phyloP scores from a whole-genome alignment of 2,888 invertebrate genomes.

The Drosophila mayaguana region DNA sequence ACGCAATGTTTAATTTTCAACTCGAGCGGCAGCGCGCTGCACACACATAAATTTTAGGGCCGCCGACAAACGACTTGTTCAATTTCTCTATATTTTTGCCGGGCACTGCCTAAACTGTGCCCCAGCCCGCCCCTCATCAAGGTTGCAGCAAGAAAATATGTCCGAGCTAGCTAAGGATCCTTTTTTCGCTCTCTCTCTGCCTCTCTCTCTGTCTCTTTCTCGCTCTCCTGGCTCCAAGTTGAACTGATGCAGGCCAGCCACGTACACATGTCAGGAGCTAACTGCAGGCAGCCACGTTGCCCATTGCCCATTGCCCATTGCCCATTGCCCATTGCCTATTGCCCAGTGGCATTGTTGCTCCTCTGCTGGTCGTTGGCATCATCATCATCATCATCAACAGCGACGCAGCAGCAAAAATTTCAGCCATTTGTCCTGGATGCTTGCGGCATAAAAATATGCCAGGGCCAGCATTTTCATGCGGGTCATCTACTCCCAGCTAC shows the following conservation, averaged over 20 bases:
- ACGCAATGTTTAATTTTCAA: conserved; percentile 82
- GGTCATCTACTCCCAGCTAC: conserved; percentile 70
- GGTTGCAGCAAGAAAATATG: conserved; percentile 54
- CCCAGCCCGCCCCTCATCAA: conserved; percentile 16
- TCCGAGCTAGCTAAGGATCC: conserved; percentile 48
- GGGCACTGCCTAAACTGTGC: conserved; percentile 17
- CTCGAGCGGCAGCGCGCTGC: conserved; percentile 55
- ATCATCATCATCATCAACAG: conserved; percentile 70
- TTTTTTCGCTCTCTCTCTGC: conserved; percentile 17
- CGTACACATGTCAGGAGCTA: conserved; percentile 78
- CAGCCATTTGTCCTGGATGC: conserved; percentile 81
- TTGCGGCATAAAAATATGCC: conserved; percentile 83
- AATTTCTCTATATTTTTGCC: conserved; percentile 68
- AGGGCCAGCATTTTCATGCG: conserved; percentile 82
- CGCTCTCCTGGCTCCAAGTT: conserved; percentile 12
- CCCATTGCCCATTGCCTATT: conserved; percentile 21
- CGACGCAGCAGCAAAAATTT: conserved; percentile 69
- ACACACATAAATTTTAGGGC: conserved; percentile 76
- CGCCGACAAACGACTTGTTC: conserved; percentile 79
- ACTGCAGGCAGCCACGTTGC: conserved; percentile 61
- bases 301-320: conserved; percentile 36
- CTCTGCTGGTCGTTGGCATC: conserved; percentile 41
- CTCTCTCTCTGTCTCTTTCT: conserved; percentile 7
- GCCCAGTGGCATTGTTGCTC: conserved; percentile 53
- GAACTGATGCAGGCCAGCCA: conserved; percentile 68